Conservation (phyloP, 2,888 invertebrate genomes). For the Ophion ventricosus region DNA sequence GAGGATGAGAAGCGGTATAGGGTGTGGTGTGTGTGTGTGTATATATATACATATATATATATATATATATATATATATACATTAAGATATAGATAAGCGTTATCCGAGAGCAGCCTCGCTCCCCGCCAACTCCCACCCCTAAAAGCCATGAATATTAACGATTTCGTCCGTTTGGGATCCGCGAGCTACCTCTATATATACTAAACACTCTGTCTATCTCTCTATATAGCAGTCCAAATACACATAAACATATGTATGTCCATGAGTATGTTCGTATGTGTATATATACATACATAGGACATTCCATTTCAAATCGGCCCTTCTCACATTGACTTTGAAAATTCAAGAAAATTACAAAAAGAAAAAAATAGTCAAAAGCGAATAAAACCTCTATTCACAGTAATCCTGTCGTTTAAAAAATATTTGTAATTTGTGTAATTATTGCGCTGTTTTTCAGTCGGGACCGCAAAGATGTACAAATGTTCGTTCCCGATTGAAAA, state of each 20-base stretch:
- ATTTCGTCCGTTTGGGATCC: conserved; percentile 71
- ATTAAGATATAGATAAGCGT: conserved; percentile 77
- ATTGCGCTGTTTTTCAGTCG: too few species aligned
- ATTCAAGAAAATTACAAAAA: not conserved
- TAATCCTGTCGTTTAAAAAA: too few species aligned
- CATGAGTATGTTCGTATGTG: not conserved
- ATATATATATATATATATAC: conserved; percentile 14
- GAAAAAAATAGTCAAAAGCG: not conserved
- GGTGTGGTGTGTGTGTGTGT: conserved; percentile 15
- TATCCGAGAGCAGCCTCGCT: conserved; percentile 73
- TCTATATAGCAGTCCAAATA: conserved; percentile 34
- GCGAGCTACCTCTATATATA: conserved; percentile 59
- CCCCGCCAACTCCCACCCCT: conserved; percentile 67
- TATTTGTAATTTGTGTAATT: too few species aligned
- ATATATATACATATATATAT: conserved; percentile 8
- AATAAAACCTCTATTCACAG: not conserved
- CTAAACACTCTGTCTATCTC: conserved; percentile 49
- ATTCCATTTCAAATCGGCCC: conserved; percentile 8
- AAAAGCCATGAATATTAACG: conserved; percentile 81
- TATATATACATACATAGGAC: conserved; percentile 30
- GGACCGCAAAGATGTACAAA: not conserved
- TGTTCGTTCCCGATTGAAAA: not conserved
- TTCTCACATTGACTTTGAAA: not conserved
- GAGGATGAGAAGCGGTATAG: conserved; percentile 46
- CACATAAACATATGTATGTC: conserved; percentile 17